Base-by-base conservation (phyloP, 2,888 invertebrate genomes). In the Torymus auratus region DNA sequence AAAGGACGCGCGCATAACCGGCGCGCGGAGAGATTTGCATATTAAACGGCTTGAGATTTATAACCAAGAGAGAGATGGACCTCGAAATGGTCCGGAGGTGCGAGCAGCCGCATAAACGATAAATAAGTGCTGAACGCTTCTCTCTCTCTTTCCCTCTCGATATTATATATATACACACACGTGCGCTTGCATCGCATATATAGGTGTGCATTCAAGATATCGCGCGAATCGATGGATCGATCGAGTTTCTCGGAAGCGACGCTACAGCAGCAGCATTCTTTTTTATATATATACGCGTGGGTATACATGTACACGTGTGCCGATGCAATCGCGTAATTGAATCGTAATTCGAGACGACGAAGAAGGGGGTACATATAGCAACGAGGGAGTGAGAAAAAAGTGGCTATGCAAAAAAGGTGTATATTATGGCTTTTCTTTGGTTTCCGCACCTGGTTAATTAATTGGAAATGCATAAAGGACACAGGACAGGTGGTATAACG, bases 41-140 rank as follows among this genome's bases (percentile, higher is more conserved):
- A 90, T 90, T 90, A 90, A 90, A 90, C 88, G 90, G 89, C 88
- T 89, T 83, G 86, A 89, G 91, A 91, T 90, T 90, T 90, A 91
- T 89, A 90, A 90, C 89, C 87, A 83, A 28, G 58, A 60, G 67
- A 41, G 67, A n/a, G 78, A 74, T 71, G 65, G 75, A 77, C n/a
- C 41, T 78, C 83, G 80, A 83, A 84, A 86, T 83, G 81, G 81
- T 81, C 74, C 80, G 82, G 82, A 86, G 86, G 86, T 87, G 88
- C 86, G 84, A 85, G 87, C 84, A 86, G 87, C 86, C 85, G 85
- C 86, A 86, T 84, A 79, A 84, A 84, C 86, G 86, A 88, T 87
- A 88, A 88, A 88, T 88, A 88, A 87, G 84, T 84, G 82, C 82
- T 82, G 85, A 84, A 80, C 82, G 84, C 83, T 82, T 74, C 81